A percentile compares a stretch with the other conserved stretches of the same genome.
These are phyloP conservation scores for Triops cancriformis DNA, from an alignment of 1,140 invertebrate genomes.

Conservation along the genomic window DNA sequence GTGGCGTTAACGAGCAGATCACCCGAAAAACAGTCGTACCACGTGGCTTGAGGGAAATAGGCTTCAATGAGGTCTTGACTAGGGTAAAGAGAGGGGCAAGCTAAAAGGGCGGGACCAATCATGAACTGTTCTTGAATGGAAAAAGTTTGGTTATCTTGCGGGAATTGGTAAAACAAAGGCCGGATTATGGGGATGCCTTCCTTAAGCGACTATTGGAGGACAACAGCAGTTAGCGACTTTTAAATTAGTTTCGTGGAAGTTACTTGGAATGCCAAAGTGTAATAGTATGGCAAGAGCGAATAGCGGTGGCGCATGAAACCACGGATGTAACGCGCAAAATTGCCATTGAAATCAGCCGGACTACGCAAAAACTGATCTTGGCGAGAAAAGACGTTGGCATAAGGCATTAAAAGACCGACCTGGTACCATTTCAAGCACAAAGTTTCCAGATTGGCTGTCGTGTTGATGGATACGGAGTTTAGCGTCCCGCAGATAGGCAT, in stretches of 20 bases:
- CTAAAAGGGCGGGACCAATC: constrained; percentile 31
- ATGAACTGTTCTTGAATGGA: constrained; percentile 33
- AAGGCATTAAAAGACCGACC: constrained; percentile 35
- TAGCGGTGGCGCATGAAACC: constrained; percentile 37
- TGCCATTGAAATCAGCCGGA: constrained; percentile 21
- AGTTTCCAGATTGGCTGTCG: constrained; percentile 37
- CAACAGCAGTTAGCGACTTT: neutral
- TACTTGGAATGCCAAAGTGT: constrained; percentile 39
- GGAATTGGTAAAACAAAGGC: constrained; percentile 40
- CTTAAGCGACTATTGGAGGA: constrained; percentile 30
- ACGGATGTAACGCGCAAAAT: constrained; percentile 23
- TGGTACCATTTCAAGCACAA: constrained; percentile 42
- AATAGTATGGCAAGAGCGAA: constrained; percentile 40
- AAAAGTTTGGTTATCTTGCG: constrained; percentile 30
- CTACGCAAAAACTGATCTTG: constrained; percentile 16
- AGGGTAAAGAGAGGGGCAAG: neutral
- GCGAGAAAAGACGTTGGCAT: constrained; percentile 23
- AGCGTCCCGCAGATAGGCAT: constrained; percentile 42
- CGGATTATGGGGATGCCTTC: constrained; percentile 38
- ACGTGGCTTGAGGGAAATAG: constrained; percentile 25
- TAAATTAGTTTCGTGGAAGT: neutral
- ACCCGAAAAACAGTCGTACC: constrained; percentile 21
- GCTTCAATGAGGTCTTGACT: neutral
- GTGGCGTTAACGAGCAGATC: neutral
- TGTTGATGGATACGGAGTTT: constrained; percentile 25